A percentile compares a stretch with the other conserved stretches of the same genome.
phyloP scores from a whole-genome alignment of 2,797 vertebrate genomes.

The Pogoniulus pusillus region DNA sequence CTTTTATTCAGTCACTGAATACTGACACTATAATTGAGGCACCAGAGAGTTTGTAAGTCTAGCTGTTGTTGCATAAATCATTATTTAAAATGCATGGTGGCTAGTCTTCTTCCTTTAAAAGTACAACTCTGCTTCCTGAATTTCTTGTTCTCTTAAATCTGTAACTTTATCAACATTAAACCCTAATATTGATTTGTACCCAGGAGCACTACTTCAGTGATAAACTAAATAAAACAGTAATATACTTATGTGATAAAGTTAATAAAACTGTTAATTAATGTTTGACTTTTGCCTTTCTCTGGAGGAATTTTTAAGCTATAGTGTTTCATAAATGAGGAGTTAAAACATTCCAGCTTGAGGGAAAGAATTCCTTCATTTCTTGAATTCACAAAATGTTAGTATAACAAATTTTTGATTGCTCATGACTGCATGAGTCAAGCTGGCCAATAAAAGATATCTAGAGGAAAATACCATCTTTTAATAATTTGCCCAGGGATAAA shows the following conservation, averaged over 20 bases:
- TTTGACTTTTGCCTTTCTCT: not conserved
- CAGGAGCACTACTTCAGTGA: not conserved
- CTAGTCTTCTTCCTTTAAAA: slow-evolving; percentile 40
- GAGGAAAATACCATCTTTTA: not conserved
- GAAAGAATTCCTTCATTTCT: not conserved
- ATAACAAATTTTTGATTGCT: not conserved
- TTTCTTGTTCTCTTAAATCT: slow-evolving; percentile 55
- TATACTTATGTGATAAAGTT: not conserved
- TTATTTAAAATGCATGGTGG: slow-evolving; percentile 57
- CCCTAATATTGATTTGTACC: not conserved
- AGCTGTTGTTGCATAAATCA: slow-evolving; percentile 61
- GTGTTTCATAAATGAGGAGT: slow-evolving; percentile 22
- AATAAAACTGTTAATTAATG: slow-evolving; percentile 32
- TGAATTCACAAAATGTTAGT: not conserved
- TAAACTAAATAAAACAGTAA: slow-evolving; percentile 10
- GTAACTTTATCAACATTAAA: slow-evolving; percentile 17
- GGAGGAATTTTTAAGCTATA: slow-evolving; percentile 9
- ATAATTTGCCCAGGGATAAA: not conserved
- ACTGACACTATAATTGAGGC: slow-evolving; percentile 42
- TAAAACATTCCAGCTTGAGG: not conserved
- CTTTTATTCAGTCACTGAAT: slow-evolving; percentile 16
- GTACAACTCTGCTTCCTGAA: not conserved
- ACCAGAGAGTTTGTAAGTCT: slow-evolving; percentile 23
- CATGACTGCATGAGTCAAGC: not conserved
- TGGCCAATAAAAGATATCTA: not conserved